Conservation (phyloP, 2,888 invertebrate genomes). For the Colostygia pectinataria region DNA sequence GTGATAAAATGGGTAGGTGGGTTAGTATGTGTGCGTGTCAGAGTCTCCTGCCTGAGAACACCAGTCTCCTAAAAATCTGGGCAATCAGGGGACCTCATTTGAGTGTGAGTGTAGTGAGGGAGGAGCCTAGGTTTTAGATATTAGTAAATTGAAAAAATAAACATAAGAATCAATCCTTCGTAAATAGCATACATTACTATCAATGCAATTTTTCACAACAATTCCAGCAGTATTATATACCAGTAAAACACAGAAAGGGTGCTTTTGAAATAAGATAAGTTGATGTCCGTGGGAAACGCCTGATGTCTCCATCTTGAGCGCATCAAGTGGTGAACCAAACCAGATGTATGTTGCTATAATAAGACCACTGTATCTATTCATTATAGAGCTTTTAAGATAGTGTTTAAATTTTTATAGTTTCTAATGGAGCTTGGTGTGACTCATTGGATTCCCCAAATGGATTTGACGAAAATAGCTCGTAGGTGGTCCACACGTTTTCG, state of each 20-base stretch:
- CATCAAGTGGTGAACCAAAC: constrained; percentile 37
- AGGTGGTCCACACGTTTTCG: constrained; percentile 11
- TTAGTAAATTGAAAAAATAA: too few species aligned
- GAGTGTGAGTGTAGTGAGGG: too few species aligned
- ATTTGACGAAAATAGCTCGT: constrained; percentile 8
- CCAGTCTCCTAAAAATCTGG: too few species aligned
- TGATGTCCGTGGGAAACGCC: constrained; percentile 46
- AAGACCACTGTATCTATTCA: constrained; percentile 41
- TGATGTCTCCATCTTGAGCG: constrained; percentile 36
- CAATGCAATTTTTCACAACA: constrained; percentile 10
- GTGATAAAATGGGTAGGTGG: too few species aligned
- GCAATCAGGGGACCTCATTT: too few species aligned
- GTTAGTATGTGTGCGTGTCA: too few species aligned
- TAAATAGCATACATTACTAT: too few species aligned
- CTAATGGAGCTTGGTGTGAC: constrained; percentile 2
- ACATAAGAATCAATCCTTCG: too few species aligned
- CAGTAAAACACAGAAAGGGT: constrained; percentile 30
- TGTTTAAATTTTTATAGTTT: constrained; percentile 6
- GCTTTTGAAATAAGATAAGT: constrained; percentile 41
- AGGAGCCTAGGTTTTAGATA: too few species aligned
- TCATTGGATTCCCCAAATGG: constrained; percentile 13
- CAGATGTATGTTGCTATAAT: constrained; percentile 53
- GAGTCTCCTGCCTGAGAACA: too few species aligned
- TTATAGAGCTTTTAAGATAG: constrained; percentile 24
- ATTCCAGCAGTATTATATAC: too few species aligned